Base-by-base conservation (phyloP, 2,888 invertebrate genomes). In the Folsomia manolachei region DNA sequence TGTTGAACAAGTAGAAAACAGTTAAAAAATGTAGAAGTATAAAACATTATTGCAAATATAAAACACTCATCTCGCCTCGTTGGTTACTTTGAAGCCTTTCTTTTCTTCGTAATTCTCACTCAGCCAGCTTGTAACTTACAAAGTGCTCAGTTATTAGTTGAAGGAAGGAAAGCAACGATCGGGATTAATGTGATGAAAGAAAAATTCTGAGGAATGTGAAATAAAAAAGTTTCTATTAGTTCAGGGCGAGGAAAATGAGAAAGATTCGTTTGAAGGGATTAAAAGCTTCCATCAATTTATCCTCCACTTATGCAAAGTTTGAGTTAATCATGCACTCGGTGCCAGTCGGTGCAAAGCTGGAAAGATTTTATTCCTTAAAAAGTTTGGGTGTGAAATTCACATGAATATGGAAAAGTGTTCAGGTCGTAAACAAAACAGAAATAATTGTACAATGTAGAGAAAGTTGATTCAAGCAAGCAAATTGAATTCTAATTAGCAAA, bases 291-390 rank as follows among this genome's bases (percentile, higher is more conserved):
- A n/a, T n/a, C n/a, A n/a, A n/a, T n/a, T n/a, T n/a, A 19, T 56
- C 56, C 19, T n/a, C 4, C 56, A 56, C 21, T 56, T n/a, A 56
- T 56, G 56, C 56, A 56, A 56, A 56, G 7, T 56, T 14, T n/a
- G 21, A 56, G 56, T n/a, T 56, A 56, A 56, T 56, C 56, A 56
- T 56, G 7, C 56, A 56, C n/a, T 56, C 56, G 4, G 21, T 56
- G n/a, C n/a, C n/a, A n/a, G n/a, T n/a, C n/a, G n/a, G n/a, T n/a
- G n/a, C n/a, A n/a, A n/a, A n/a, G n/a, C n/a, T n/a, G n/a, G n/a
- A n/a, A n/a, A n/a, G n/a, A n/a, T n/a, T n/a, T n/a, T n/a, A n/a
- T n/a, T n/a, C n/a, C n/a, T n/a, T n/a, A n/a, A n/a, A n/a, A n/a
- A n/a, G n/a, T n/a, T n/a, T n/a, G n/a, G n/a, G n/a, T n/a, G n/a